A percentile compares a stretch with the other conserved stretches of the same genome.
Conservation (phyloP, 92 coral and sea anemone genomes). For the Phenganax marumi region DNA sequence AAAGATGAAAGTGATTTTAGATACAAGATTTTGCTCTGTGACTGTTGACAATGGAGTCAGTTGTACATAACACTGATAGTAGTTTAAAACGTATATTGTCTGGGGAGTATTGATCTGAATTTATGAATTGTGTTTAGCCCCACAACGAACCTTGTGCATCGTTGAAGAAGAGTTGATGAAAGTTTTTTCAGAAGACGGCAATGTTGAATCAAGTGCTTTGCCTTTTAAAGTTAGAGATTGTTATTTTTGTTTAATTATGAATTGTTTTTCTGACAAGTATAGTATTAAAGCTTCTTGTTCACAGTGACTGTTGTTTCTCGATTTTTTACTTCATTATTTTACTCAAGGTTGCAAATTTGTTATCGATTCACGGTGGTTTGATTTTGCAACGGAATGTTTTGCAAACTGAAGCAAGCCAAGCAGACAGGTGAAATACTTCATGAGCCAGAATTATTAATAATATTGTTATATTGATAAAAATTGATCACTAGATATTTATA, state of each 20-base stretch:
- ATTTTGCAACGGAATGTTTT: conserved; percentile 73
- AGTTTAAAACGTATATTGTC: background rate
- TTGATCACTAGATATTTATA: background rate
- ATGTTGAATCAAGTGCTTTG: conserved; percentile 62
- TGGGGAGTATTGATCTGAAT: background rate
- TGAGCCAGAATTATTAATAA: no score
- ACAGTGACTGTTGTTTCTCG: background rate
- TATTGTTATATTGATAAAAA: background rate
- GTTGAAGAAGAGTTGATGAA: conserved; percentile 77
- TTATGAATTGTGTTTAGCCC: conserved; percentile 15
- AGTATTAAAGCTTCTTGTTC: background rate
- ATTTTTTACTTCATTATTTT: background rate
- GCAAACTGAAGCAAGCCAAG: conserved; percentile 73
- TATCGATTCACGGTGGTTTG: conserved; percentile 71
- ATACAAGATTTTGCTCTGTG: no score
- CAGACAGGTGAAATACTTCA: conserved; percentile 59
- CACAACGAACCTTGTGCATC: conserved; percentile 63
- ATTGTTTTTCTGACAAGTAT: no score
- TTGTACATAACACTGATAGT: background rate
- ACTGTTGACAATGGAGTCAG: background rate
- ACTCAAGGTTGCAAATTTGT: conserved; percentile 64
- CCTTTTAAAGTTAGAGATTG: conserved; percentile 79
- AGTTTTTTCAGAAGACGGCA: conserved; percentile 70
- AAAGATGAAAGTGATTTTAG: no score
- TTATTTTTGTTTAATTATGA: background rate